phyloP scores from a whole-genome alignment of 1,140 invertebrate genomes.

The Drosophila repletoides region DNA sequence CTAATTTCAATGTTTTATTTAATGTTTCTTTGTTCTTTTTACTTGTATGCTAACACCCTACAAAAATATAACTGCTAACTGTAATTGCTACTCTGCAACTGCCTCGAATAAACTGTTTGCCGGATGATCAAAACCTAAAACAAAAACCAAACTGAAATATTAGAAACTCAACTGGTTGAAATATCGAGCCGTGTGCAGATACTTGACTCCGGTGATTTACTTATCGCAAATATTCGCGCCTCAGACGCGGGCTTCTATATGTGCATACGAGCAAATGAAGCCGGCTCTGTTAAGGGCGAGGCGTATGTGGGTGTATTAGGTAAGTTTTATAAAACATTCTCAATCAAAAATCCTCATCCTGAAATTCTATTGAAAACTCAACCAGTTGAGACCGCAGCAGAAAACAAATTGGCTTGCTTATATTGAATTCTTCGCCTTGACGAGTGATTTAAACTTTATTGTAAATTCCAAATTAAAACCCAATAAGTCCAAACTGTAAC shows the following conservation, averaged over 20 bases:
- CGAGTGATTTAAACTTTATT: too few species aligned
- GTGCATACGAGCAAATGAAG: conserved; percentile 94
- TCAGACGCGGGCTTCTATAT: conserved; percentile 94
- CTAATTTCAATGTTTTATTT: conserved; percentile 43
- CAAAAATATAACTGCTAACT: conserved; percentile 39
- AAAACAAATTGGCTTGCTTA: too few species aligned
- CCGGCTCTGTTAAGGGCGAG: conserved; percentile 91
- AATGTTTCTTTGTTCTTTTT: conserved; percentile 24
- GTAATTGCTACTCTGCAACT: conserved; percentile 20
- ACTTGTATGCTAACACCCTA: conserved; percentile 41
- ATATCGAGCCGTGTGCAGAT: conserved; percentile 89
- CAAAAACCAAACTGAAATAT: not conserved
- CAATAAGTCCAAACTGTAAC: too few species aligned
- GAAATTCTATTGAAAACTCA: not conserved
- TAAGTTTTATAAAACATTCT: conserved; percentile 84
- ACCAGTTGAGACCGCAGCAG: not conserved
- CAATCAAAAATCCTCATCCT: not conserved
- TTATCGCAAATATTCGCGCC: conserved; percentile 92
- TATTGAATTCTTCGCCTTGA: too few species aligned
- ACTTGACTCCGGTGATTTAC: conserved; percentile 91
- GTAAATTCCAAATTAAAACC: too few species aligned
- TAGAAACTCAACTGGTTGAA: conserved; percentile 81
- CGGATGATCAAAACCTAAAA: conserved; percentile 1
- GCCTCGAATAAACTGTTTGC: conserved; percentile 34
- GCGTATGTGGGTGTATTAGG: conserved; percentile 92